phyloP scores from a whole-genome alignment of 2,888 invertebrate species.

The Rhimphoctona megacephalus region DNA sequence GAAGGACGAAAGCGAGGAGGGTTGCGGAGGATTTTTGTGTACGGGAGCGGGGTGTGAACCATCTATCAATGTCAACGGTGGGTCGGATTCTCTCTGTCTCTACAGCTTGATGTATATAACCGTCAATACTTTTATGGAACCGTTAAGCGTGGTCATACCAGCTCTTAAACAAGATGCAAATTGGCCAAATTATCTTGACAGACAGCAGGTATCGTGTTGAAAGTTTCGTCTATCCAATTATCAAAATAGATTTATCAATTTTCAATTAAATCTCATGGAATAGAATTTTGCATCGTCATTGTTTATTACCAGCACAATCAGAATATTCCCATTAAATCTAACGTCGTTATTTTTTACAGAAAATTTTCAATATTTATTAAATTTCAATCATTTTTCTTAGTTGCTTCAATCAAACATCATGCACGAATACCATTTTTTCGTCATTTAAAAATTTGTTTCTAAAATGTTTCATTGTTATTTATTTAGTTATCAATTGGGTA shows the following conservation, averaged over 20 bases:
- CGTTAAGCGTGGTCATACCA: conserved; percentile 87
- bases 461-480: neutral
- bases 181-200: conserved; percentile 92
- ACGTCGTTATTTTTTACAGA: neutral
- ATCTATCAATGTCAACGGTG: conserved; percentile 68
- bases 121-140: conserved; percentile 88
- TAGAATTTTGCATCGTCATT: neutral
- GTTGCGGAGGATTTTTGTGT: conserved; percentile 90
- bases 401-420: neutral
- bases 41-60: conserved; percentile 88
- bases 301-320: neutral
- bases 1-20: conserved; percentile 75
- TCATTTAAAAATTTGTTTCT: neutral
- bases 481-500: neutral
- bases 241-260: neutral
- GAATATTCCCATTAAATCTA: neutral
- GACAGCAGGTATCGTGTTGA: conserved; percentile 87
- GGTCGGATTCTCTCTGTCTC: conserved; percentile 86
- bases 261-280: neutral
- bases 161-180: conserved; percentile 87
- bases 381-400: neutral
- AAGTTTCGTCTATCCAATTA: neutral
- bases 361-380: neutral
- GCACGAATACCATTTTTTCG: neutral
- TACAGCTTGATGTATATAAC: conserved; percentile 89